Conservation (phyloP, 2,113 vertebrate species). For the Hystrix cristata region DNA sequence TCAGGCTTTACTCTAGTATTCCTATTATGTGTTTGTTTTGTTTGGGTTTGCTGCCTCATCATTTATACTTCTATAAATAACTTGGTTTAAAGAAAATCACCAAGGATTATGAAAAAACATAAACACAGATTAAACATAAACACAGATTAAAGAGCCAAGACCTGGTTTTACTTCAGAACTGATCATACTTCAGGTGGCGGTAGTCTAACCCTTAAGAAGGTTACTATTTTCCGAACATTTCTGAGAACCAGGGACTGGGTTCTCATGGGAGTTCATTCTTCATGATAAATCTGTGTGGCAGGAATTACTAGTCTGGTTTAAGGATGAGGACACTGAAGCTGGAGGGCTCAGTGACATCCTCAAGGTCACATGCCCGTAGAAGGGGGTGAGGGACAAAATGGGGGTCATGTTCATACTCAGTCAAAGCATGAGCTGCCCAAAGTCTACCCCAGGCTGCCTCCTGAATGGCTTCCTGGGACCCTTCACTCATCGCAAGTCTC, state of each 20-base stretch:
- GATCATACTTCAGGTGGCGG: not conserved
- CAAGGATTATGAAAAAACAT: not conserved
- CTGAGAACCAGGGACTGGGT: not conserved
- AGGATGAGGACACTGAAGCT: not conserved
- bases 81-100: not conserved
- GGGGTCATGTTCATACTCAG: fast-evolving
- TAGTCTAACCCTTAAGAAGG: not conserved
- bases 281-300: not conserved
- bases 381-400: not conserved
- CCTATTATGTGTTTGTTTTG: not conserved
- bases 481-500: not conserved
- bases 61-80: slow-evolving; percentile 10
- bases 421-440: not conserved
- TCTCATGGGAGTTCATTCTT: not conserved
- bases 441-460: not conserved
- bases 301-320: not conserved
- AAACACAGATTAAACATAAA: not conserved
- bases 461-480: not conserved
- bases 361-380: fast-evolving
- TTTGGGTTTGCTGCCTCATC: not conserved
- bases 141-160: not conserved
- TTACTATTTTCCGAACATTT: not conserved
- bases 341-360: not conserved
- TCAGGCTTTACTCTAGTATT: not conserved
- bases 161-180: not conserved